These are phyloP conservation scores for Myanophis thanlyinensis DNA, from an alignment of 2,113 vertebrate species.

Conservation along the genomic window DNA sequence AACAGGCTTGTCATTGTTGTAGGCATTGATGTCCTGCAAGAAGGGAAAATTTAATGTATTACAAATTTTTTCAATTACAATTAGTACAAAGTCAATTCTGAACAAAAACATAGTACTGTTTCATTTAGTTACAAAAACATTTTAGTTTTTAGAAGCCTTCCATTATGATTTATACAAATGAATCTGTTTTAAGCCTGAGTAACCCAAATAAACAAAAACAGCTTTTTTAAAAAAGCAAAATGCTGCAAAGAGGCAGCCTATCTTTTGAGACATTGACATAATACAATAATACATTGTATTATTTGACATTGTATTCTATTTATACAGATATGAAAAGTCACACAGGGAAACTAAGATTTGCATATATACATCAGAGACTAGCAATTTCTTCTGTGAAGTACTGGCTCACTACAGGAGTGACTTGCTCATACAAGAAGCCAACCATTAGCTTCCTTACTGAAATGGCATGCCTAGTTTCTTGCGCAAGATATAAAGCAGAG, in stretches of 20 bases:
- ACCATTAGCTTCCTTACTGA: not conserved
- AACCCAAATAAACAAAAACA: not conserved
- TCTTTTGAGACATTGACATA: not conserved
- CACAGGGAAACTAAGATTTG: not conserved
- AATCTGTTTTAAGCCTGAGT: not conserved
- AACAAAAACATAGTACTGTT: not conserved
- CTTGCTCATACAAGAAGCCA: not conserved
- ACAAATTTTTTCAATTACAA: not conserved
- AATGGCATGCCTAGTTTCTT: not conserved
- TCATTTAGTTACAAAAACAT: not conserved
- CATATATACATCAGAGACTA: not conserved
- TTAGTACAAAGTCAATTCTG: not conserved
- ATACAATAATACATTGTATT: no score
- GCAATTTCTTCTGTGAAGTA: not conserved
- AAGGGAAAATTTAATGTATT: not conserved
- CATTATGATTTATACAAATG: not conserved
- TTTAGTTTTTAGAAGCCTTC: not conserved
- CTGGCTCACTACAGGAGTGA: not conserved
- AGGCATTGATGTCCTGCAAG: conserved; percentile 86
- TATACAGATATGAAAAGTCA: not conserved
- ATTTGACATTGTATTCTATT: no score
- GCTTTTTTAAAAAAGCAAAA: not conserved
- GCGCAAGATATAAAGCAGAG: not conserved
- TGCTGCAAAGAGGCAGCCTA: not conserved
- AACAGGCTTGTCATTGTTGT: conserved; percentile 65